phyloP scores from a whole-genome alignment of 2,113 vertebrate genomes.

The Mandrillus leucophaeus region DNA sequence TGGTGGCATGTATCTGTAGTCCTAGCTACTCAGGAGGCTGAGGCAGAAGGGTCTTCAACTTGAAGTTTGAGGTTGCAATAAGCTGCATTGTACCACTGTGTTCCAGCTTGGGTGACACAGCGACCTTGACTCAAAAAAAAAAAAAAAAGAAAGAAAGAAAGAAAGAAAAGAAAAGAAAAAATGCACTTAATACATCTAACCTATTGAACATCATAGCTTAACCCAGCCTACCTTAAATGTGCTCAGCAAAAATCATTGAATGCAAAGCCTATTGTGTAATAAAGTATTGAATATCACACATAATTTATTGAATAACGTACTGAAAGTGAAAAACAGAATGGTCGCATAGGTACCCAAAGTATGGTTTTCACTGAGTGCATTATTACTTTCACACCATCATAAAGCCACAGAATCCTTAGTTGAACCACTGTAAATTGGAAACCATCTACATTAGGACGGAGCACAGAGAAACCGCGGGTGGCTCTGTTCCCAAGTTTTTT shows the following conservation, averaged over 20 bases:
- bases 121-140: too few relatives aligned
- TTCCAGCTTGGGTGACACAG: too few relatives aligned
- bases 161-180: neutral
- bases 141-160: neutral
- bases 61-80: too few relatives aligned
- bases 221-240: neutral
- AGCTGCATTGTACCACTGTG: too few relatives aligned
- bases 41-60: too few relatives aligned
- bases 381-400: neutral
- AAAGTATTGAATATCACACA: neutral
- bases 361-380: neutral
- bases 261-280: neutral
- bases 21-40: too few relatives aligned
- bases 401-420: neutral
- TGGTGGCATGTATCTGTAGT: too few relatives aligned
- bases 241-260: neutral
- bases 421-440: neutral
- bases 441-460: neutral
- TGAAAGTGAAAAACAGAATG: neutral
- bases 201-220: neutral
- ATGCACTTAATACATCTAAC: neutral
- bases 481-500: neutral
- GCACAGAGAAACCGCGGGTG: neutral
- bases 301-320: neutral
- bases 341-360: neutral